phyloP scores from a whole-genome alignment of 2,113 vertebrate genomes.

The Shinisaurus crocodilurus region DNA sequence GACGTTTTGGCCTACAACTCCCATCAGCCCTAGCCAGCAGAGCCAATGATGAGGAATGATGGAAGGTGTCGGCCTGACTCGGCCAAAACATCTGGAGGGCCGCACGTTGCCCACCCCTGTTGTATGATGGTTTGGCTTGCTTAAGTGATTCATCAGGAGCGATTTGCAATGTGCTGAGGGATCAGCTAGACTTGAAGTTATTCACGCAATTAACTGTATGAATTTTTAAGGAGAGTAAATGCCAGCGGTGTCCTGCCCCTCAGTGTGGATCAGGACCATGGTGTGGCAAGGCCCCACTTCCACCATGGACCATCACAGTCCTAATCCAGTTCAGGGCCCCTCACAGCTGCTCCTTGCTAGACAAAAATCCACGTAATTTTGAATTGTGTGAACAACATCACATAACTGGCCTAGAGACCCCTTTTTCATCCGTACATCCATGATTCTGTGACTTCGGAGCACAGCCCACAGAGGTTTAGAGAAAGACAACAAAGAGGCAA shows the following conservation, averaged over 20 bases:
- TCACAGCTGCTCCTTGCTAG: too few relatives aligned
- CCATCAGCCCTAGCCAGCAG: too few relatives aligned
- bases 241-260: too few relatives aligned
- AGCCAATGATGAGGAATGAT: too few relatives aligned
- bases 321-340: not conserved
- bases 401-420: not conserved
- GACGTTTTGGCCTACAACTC: too few relatives aligned
- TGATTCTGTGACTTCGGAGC: not conserved
- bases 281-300: too few relatives aligned
- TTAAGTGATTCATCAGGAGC: not conserved
- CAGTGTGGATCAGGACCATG: too few relatives aligned
- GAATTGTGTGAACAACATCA: not conserved
- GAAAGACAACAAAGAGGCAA: not conserved
- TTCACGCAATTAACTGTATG: not conserved
- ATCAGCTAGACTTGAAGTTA: not conserved
- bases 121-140: not conserved
- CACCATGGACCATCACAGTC: too few relatives aligned
- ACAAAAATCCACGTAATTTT: not conserved
- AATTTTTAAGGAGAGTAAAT: not conserved
- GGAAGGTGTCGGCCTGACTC: too few relatives aligned
- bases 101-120: too few relatives aligned
- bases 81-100: too few relatives aligned
- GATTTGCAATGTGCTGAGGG: not conserved
- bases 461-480: too few relatives aligned
- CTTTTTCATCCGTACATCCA: not conserved